Evolutionary conservation across 2,113 vertebrate genomes (phyloP).

Genomic region (Oostethus manadensis): DNA sequence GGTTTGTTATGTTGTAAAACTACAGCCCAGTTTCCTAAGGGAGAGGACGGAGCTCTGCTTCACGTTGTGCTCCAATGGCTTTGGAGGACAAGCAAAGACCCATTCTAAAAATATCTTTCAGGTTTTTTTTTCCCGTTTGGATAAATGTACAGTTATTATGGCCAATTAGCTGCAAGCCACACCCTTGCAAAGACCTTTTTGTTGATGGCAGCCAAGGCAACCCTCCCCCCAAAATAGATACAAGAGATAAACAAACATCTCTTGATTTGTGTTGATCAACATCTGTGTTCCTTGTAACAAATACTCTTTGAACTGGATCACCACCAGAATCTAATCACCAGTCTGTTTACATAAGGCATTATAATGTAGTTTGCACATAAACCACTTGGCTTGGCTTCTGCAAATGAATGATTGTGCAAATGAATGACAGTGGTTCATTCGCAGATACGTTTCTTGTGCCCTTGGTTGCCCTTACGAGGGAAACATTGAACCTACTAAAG

Average conservation of each 20-base stretch:
- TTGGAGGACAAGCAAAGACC: too few species aligned
- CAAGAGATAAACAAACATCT: neutral
- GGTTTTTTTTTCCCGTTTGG: too few species aligned
- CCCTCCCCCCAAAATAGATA: too few species aligned
- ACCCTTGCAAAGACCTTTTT: too few species aligned
- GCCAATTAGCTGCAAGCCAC: too few species aligned
- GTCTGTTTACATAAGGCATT: neutral
- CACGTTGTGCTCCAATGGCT: too few species aligned
- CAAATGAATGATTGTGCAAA: neutral
- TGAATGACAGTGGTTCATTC: conserved; percentile 6
- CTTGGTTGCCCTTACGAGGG: conserved; percentile 91
- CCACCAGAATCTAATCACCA: neutral
- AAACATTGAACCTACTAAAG: conserved; percentile 77
- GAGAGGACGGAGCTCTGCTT: too few species aligned
- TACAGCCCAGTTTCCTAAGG: too few species aligned
- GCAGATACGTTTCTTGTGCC: conserved; percentile 89
- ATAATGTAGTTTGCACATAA: neutral
- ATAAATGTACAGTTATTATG: too few species aligned
- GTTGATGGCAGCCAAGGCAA: too few species aligned
- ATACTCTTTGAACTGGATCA: neutral
- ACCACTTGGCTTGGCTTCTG: neutral
- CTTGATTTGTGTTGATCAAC: conserved; percentile 1
- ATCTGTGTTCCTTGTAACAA: neutral
- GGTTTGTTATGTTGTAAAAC: too few species aligned
- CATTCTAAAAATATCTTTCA: too few species aligned